Evolutionary conservation across 2,888 invertebrate species (phyloP).

Genomic region (Bursaphelenchus okinawaensis): DNA sequence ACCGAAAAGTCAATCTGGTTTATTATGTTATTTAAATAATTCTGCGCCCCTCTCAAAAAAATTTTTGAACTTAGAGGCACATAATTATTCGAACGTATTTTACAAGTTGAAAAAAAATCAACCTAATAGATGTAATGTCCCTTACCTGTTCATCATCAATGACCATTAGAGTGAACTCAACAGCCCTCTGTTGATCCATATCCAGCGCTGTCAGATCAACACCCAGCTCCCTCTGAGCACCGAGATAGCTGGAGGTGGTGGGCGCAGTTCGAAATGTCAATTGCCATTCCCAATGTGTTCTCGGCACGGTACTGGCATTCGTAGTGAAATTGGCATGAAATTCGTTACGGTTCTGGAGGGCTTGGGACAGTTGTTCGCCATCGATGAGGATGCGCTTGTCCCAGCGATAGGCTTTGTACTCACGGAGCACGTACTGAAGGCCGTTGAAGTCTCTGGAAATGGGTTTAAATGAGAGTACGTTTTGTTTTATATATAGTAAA

Average conservation of each 20-base stretch:
- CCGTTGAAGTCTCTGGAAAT: conserved; percentile 54
- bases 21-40: no score
- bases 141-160: conserved; percentile 56
- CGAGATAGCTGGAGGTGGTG: background rate
- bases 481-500: background rate
- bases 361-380: conserved; percentile 25
- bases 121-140: no score
- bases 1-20: no score
- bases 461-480: no score
- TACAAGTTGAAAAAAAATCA: no score
- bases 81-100: no score
- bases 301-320: conserved; percentile 59
- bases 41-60: no score
- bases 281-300: conserved; percentile 61
- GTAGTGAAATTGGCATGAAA: conserved; percentile 50
- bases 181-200: conserved; percentile 45
- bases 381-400: conserved; percentile 58
- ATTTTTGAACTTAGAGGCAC: no score
- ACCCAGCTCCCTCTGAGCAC: conserved; percentile 31
- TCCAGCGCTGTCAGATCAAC: conserved; percentile 40
- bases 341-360: background rate
- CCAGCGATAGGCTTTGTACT: conserved; percentile 61
- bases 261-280: conserved; percentile 28
- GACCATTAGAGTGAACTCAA: conserved; percentile 51
- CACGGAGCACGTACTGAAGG: conserved; percentile 58